Percentiles rank a stretch among this genome's conserved stretches.
Conservation (phyloP, 2,888 invertebrate species). For the Noctua pronuba region DNA sequence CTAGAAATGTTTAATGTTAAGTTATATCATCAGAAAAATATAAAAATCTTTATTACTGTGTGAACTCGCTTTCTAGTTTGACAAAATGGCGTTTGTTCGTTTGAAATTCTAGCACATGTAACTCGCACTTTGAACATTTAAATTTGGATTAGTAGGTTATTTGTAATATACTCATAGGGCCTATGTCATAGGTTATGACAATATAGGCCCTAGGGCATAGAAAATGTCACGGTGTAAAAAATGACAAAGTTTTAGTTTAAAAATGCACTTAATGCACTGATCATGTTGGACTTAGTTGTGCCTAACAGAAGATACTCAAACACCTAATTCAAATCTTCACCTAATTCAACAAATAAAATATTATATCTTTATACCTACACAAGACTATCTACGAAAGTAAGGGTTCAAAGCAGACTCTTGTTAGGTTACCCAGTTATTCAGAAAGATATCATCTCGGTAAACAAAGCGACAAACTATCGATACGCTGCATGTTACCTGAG, state of each 20-base stretch:
- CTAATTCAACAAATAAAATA: background rate
- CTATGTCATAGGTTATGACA: background rate
- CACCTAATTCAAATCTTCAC: background rate
- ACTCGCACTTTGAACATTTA: slow-evolving; percentile 25
- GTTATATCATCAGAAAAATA: slow-evolving; percentile 59
- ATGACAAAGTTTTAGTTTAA: background rate
- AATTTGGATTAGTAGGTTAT: slow-evolving; percentile 18
- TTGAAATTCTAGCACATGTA: slow-evolving; percentile 21
- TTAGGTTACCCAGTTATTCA: background rate
- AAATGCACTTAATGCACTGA: background rate
- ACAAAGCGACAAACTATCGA: background rate
- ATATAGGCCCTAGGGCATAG: too few species aligned
- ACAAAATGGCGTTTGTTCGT: slow-evolving; percentile 52
- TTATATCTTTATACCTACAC: background rate
- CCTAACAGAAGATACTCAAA: background rate
- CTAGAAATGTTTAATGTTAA: slow-evolving; percentile 41
- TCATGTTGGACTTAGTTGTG: too few species aligned
- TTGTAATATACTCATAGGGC: background rate
- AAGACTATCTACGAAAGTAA: background rate
- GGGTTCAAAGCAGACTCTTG: background rate
- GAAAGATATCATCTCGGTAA: background rate
- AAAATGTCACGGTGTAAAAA: background rate
- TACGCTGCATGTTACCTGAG: background rate
- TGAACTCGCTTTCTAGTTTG: slow-evolving; percentile 62
- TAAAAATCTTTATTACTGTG: slow-evolving; percentile 57